phyloP scores from a whole-genome alignment of 2,797 vertebrate species.

The Mormyrops boulengeri region DNA sequence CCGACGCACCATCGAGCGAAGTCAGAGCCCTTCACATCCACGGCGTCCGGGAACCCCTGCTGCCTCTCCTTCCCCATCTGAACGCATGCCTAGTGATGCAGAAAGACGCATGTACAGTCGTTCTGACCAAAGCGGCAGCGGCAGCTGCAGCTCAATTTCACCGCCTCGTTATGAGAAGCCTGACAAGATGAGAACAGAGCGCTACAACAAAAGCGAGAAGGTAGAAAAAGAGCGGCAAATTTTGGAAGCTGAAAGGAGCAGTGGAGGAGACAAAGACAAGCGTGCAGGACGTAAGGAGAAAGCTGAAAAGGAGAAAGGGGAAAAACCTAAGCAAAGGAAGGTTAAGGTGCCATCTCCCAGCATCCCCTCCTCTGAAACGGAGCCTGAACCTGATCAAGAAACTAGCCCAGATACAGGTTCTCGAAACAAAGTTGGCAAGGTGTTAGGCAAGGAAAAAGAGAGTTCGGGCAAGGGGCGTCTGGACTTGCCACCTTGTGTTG shows the following conservation, averaged over 20 bases:
- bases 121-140: constrained; percentile 89
- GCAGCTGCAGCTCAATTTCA: constrained; percentile 89
- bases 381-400: constrained; percentile 72
- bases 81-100: constrained; percentile 79
- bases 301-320: constrained; percentile 76
- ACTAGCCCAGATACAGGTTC: constrained; percentile 67
- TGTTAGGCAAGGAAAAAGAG: constrained; percentile 63
- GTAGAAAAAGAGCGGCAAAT: constrained; percentile 68
- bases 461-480: constrained; percentile 63
- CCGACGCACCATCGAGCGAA: constrained; percentile 63
- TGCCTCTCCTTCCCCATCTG: constrained; percentile 80
- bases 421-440: constrained; percentile 50
- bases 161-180: constrained; percentile 87
- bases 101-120: constrained; percentile 89
- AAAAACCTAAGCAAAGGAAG: constrained; percentile 78
- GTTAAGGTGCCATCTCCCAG: constrained; percentile 82
- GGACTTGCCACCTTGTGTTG: constrained; percentile 69
- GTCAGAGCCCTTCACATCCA: constrained; percentile 88
- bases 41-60: constrained; percentile 80
- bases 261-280: constrained; percentile 76
- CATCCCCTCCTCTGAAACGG: constrained; percentile 72
- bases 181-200: constrained; percentile 77
- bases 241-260: constrained; percentile 68
- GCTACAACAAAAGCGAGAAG: constrained; percentile 76
- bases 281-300: constrained; percentile 84